phyloP scores from a whole-genome alignment of 2,888 invertebrate species.

The Entomobrya multifasciata region DNA sequence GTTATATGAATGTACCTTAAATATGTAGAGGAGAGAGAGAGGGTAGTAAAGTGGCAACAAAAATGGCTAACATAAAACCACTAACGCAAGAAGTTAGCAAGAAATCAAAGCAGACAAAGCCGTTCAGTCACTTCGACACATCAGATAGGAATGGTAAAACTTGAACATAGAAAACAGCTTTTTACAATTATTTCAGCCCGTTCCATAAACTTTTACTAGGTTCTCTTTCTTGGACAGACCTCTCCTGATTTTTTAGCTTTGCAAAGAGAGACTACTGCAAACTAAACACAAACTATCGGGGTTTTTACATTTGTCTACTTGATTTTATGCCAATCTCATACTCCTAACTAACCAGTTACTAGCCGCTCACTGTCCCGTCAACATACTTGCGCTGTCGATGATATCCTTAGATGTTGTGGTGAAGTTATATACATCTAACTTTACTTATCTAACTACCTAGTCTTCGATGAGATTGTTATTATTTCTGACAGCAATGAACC shows the following conservation, averaged over 20 bases:
- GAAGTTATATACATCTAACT: too few relatives aligned
- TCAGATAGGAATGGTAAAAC: slow-evolving; percentile 42
- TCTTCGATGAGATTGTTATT: slow-evolving; percentile 66
- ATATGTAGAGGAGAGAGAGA: too few relatives aligned
- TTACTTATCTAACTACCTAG: slow-evolving; percentile 64
- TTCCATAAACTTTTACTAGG: slow-evolving; percentile 50
- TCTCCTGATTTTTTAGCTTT: slow-evolving; percentile 45
- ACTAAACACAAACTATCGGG: neutral
- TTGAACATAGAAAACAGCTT: slow-evolving; percentile 58
- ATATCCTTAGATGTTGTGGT: slow-evolving; percentile 58
- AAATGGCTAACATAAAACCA: neutral
- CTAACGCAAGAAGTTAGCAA: neutral
- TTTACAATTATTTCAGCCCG: slow-evolving; percentile 56
- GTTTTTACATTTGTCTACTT: slow-evolving; percentile 22
- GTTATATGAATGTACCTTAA: too few relatives aligned
- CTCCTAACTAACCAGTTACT: slow-evolving; percentile 30
- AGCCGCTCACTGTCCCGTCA: too few relatives aligned
- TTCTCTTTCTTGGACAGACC: slow-evolving; percentile 44
- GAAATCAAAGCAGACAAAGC: slow-evolving; percentile 15
- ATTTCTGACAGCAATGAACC: slow-evolving; percentile 70
- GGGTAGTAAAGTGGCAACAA: too few relatives aligned
- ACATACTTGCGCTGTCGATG: slow-evolving; percentile 23
- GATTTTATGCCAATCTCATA: slow-evolving; percentile 16
- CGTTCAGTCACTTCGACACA: slow-evolving; percentile 28
- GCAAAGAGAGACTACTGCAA: neutral